Percentiles rank a stretch among this genome's conserved stretches.
Conservation (phyloP, 1,140 invertebrate species). For the Trachelipus rathkii region DNA sequence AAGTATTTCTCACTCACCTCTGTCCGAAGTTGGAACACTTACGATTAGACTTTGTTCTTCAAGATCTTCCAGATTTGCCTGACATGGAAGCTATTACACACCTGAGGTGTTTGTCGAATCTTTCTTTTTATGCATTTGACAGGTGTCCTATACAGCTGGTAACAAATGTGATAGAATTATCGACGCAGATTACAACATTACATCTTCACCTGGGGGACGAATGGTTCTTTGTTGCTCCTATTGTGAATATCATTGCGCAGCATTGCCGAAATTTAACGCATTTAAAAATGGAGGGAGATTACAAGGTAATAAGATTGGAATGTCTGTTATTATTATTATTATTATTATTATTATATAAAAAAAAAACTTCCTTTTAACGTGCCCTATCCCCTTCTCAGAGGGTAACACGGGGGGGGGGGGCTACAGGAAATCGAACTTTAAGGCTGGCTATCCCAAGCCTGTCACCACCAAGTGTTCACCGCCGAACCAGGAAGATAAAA, state of each 20-base stretch:
- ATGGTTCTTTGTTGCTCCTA: neutral
- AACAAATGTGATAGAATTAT: neutral
- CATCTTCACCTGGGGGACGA: neutral
- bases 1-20: constrained; percentile 27
- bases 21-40: constrained; percentile 33
- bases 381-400: no score
- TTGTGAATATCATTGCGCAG: neutral
- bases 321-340: no score
- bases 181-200: neutral
- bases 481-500: no score
- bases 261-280: neutral
- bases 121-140: neutral
- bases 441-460: no score
- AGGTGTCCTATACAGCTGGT: neutral
- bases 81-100: constrained; percentile 29
- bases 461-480: no score
- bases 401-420: no score
- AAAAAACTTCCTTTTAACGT: no score
- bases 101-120: neutral
- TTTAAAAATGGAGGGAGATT: neutral
- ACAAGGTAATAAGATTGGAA: neutral
- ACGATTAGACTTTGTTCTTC: constrained; percentile 39
- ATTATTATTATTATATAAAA: no score
- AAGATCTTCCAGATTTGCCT: constrained; percentile 34
- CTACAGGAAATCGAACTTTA: no score